A percentile compares a stretch with the other conserved stretches of the same genome.
phyloP scores from a whole-genome alignment of 1,140 invertebrate species.

The Cephus cinctus region DNA sequence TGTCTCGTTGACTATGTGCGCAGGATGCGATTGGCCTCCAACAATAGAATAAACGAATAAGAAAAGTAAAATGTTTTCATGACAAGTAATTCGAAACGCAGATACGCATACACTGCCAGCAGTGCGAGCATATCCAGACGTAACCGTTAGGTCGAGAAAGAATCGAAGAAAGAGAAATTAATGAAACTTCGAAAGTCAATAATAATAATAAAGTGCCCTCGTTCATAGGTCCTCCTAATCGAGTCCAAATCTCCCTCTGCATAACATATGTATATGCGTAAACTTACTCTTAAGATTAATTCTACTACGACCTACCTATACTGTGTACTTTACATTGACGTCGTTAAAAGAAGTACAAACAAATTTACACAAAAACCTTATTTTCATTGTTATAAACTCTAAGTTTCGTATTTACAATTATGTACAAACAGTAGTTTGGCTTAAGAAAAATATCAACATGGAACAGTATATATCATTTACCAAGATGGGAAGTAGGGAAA shows the following conservation, averaged over 20 bases:
- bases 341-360: constrained; percentile 53
- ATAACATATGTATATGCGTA: constrained; percentile 1
- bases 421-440: constrained; percentile 36
- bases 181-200: too few species aligned
- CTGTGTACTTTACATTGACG: constrained; percentile 4
- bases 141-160: not conserved
- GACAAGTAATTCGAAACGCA: too few species aligned
- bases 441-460: constrained; percentile 42
- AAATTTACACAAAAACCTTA: constrained; percentile 51
- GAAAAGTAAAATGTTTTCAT: too few species aligned
- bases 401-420: constrained; percentile 47
- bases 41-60: too few species aligned
- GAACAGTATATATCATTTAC: constrained; percentile 19
- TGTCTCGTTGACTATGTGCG: too few species aligned
- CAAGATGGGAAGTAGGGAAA: constrained; percentile 19
- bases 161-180: too few species aligned
- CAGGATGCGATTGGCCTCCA: too few species aligned
- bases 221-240: too few species aligned
- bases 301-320: constrained; percentile 16
- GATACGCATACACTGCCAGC: constrained; percentile 37
- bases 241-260: too few species aligned
- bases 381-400: constrained; percentile 41
- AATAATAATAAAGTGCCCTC: too few species aligned
- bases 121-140: constrained; percentile 26
- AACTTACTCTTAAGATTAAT: not conserved